phyloP scores from a whole-genome alignment of 2,888 invertebrate species.

The Diarsia brunnea region DNA sequence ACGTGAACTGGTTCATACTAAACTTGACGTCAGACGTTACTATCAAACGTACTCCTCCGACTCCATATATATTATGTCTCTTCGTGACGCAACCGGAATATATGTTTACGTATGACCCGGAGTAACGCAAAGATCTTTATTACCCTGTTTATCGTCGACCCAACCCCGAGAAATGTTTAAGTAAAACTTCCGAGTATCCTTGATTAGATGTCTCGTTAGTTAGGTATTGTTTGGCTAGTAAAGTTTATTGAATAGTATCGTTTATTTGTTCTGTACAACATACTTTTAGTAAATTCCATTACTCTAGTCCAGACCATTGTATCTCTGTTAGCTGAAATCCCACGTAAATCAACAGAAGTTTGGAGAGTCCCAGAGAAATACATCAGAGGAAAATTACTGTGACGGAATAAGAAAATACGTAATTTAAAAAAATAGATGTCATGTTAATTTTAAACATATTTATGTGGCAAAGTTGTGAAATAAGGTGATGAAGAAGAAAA shows the following conservation, averaged over 20 bases:
- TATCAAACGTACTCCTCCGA: conserved; percentile 9
- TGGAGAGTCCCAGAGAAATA: background rate
- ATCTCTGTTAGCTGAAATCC: no score
- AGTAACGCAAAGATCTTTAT: conserved; percentile 59
- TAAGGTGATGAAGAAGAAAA: background rate
- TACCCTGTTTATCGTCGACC: conserved; percentile 62
- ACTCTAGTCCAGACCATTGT: background rate
- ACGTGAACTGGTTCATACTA: conserved; percentile 1
- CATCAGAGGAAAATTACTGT: background rate
- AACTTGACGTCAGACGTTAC: conserved; percentile 6
- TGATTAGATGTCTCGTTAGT: conserved; percentile 51
- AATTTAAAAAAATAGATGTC: no score
- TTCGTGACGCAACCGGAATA: conserved; percentile 46
- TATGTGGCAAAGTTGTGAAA: background rate
- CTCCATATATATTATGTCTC: conserved; percentile 38
- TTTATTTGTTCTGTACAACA: background rate
- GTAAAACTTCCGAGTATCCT: conserved; percentile 53
- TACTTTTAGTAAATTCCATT: background rate
- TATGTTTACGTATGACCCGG: conserved; percentile 60
- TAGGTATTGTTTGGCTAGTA: conserved; percentile 9
- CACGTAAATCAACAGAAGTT: no score
- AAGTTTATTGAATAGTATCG: background rate
- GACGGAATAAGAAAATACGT: background rate
- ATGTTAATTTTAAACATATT: no score
- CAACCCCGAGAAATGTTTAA: conserved; percentile 47